Percentiles rank a stretch among this genome's conserved stretches.
Conservation (phyloP, 1,140 invertebrate species). For the Coelopa frigida region DNA sequence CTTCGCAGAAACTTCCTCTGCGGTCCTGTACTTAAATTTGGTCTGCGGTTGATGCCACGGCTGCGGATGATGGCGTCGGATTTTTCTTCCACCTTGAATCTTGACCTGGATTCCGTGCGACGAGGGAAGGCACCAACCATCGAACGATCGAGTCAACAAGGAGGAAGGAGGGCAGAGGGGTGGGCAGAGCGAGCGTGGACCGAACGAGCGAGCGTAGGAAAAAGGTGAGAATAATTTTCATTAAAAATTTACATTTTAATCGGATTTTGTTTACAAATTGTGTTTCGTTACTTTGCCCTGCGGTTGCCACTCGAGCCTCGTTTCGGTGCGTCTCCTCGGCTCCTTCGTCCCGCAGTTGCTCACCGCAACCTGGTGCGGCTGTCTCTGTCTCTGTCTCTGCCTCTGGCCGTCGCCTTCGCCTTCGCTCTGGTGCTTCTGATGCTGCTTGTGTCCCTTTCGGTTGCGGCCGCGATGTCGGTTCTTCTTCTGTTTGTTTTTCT, state of each 20-base stretch:
- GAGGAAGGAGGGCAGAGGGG: no score
- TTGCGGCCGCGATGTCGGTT: slow-evolving; percentile 26
- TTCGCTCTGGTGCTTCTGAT: not conserved
- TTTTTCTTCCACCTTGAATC: slow-evolving; percentile 39
- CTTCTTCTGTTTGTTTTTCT: slow-evolving; percentile 8
- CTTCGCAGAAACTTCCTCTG: not conserved
- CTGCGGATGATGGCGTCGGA: slow-evolving; percentile 25
- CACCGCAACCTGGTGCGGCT: slow-evolving; percentile 36
- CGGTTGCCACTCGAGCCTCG: slow-evolving; percentile 43
- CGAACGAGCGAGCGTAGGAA: no score
- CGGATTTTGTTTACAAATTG: slow-evolving; percentile 5
- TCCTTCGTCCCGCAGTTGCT: slow-evolving; percentile 67
- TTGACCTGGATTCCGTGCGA: slow-evolving; percentile 22
- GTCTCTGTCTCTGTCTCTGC: slow-evolving; percentile 6
- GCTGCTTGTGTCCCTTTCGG: slow-evolving; percentile 22
- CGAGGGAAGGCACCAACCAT: slow-evolving; percentile 3
- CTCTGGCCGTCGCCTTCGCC: not conserved
- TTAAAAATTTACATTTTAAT: slow-evolving; percentile 5
- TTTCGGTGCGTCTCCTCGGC: slow-evolving; percentile 51
- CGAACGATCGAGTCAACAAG: no score
- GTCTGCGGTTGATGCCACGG: not conserved
- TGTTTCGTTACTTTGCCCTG: slow-evolving; percentile 28
- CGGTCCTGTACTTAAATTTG: not conserved
- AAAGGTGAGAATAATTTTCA: not conserved
- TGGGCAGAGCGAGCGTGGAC: no score